phyloP scores from a whole-genome alignment of 2,888 invertebrate species.

The Hirtodrosophila cameraria region DNA sequence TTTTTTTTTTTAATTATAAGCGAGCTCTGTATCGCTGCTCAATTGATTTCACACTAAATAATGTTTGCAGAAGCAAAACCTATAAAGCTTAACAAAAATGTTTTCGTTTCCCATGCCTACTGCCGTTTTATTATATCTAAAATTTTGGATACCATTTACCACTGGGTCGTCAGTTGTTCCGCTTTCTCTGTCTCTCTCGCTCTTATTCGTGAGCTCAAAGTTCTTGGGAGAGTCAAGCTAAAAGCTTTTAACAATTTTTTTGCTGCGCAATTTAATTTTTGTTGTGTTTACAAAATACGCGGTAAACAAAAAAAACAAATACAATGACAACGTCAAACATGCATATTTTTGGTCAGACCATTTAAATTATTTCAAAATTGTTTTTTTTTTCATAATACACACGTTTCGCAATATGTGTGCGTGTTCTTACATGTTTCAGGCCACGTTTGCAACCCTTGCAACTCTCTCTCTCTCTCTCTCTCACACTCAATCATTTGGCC shows the following conservation, averaged over 20 bases:
- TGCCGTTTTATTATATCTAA: constrained; percentile 6
- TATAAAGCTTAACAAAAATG: too few species aligned
- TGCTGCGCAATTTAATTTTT: constrained; percentile 75
- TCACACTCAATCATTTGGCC: too few species aligned
- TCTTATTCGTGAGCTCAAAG: constrained; percentile 5
- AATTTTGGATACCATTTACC: constrained; percentile 39
- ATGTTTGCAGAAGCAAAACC: too few species aligned
- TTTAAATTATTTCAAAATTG: constrained; percentile 52
- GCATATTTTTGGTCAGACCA: constrained; percentile 47
- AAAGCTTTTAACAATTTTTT: constrained; percentile 50
- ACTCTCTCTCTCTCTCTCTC: too few species aligned
- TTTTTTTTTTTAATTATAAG: too few species aligned
- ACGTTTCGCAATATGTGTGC: constrained; percentile 22
- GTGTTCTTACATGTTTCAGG: constrained; percentile 16
- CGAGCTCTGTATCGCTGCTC: too few species aligned
- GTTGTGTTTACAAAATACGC: constrained; percentile 75
- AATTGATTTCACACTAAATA: too few species aligned
- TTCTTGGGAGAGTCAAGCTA: constrained; percentile 33
- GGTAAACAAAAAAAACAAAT: constrained; percentile 64
- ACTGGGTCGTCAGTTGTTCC: constrained; percentile 26
- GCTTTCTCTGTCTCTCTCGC: not conserved
- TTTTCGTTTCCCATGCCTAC: not conserved
- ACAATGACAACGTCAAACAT: constrained; percentile 58
- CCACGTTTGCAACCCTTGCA: constrained; percentile 24
- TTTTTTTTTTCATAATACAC: constrained; percentile 47